These are phyloP conservation scores for Podarcis raffonei DNA, from an alignment of 2,113 vertebrate genomes.

Conservation along the genomic window DNA sequence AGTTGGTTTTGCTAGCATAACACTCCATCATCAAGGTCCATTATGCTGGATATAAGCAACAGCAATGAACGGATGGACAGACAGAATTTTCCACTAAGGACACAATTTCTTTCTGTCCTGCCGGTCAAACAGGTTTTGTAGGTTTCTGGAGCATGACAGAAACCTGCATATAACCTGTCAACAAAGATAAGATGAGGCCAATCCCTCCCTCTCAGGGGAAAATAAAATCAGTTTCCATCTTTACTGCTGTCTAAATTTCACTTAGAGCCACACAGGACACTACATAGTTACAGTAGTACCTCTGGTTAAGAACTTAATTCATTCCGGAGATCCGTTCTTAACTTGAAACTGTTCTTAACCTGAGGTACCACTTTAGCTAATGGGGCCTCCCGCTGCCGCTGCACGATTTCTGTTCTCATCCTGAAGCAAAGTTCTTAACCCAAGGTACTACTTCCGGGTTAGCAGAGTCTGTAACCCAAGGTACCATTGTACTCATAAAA, in stretches of 20 bases:
- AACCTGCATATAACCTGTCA: neutral
- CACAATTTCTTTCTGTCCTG: neutral
- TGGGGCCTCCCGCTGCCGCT: no score
- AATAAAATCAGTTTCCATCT: neutral
- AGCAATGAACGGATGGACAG: neutral
- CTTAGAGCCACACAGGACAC: neutral
- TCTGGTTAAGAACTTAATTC: no score
- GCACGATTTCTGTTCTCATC: no score
- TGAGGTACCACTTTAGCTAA: no score
- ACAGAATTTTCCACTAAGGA: neutral
- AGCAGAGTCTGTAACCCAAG: no score
- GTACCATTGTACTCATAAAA: no score
- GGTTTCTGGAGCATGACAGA: neutral
- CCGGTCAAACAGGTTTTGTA: neutral
- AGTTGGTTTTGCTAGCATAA: neutral
- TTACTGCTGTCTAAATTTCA: neutral
- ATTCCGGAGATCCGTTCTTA: no score
- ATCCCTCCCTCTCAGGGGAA: neutral
- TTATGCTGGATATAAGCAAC: neutral
- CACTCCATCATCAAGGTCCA: neutral
- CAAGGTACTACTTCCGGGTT: no score
- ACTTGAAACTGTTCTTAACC: no score
- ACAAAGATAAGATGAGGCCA: neutral
- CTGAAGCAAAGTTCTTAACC: no score
- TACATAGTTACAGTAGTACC: neutral